Base-by-base conservation (phyloP, 2,113 vertebrate genomes). In the Catharus bicknelli region DNA sequence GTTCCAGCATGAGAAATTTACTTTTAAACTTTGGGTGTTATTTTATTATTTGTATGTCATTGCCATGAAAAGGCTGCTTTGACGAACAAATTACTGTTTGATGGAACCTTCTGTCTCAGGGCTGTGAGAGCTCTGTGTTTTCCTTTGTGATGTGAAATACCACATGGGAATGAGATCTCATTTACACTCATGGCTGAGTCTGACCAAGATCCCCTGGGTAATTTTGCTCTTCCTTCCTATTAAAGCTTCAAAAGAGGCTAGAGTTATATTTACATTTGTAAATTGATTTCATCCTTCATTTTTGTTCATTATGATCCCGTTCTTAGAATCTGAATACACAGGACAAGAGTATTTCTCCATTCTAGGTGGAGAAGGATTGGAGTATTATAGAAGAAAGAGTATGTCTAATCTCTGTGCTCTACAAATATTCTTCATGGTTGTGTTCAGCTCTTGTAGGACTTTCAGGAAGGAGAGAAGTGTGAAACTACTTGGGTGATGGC, bases 71-170 rank as follows among this genome's bases (percentile, higher is more conserved):
- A 80, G 50, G 26, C 72, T 81, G 20, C 88, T 93, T 94, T 92
- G 86, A 83, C 1, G 0, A 53, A 81, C 36, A 88, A 43, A 75
- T 79, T 57, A 32, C 63, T 63, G 80, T 81, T 95, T 81, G 36
- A 9, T 62, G 84, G 64, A 86, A 63, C 45, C 51, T 68, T 72
- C 64, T 78, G 23, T 80, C 27, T 91, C 14, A 21, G 45, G 42
- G n/a, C 55, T 95, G n/a, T 7, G 47, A 72, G 70, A 34, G 17
- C 61, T 91, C 64, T 77, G 42, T 94, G 47, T 47, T 81, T 94
- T 88, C 32, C 72, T 76, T 70, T 90, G 73, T 66, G 91, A 67
- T 95, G 74, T 90, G 78, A 94, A 90, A 93, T 97, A 80, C 76
- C 64, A 42, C 74, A 78, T 48, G 64, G 78, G 81, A 85, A 45